phyloP scores from a whole-genome alignment of 1,140 invertebrate species.

The Megalopta genalis region DNA sequence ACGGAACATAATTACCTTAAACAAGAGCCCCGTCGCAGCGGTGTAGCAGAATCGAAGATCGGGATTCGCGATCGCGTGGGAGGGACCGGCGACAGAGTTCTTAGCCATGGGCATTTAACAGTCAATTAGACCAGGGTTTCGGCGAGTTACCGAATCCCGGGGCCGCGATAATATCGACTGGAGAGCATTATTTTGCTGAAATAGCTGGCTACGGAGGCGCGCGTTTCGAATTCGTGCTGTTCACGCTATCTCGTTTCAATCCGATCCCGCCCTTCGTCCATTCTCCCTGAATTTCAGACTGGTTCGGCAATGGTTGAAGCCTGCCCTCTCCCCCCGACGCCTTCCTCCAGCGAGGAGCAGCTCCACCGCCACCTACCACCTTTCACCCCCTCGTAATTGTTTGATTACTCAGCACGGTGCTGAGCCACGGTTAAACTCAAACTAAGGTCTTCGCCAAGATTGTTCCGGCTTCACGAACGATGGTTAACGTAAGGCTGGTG shows the following conservation, averaged over 20 bases:
- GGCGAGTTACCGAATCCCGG: slow-evolving; percentile 68
- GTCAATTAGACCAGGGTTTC: slow-evolving; percentile 75
- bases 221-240: slow-evolving; percentile 62
- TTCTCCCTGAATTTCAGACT: slow-evolving; percentile 43
- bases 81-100: slow-evolving; percentile 54
- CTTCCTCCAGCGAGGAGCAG: too few relatives aligned
- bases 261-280: slow-evolving; percentile 52
- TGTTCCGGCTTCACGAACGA: slow-evolving; percentile 50
- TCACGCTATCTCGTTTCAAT: slow-evolving; percentile 41
- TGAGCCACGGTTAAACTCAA: slow-evolving; percentile 77
- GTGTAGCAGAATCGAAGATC: too few relatives aligned
- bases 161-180: slow-evolving; percentile 76
- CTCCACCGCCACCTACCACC: slow-evolving; percentile 11
- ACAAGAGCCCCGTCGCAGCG: too few relatives aligned
- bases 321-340: slow-evolving; percentile 11
- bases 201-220: slow-evolving; percentile 65
- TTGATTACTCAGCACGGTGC: slow-evolving; percentile 80
- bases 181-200: slow-evolving; percentile 78
- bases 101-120: slow-evolving; percentile 75
- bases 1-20: too few relatives aligned
- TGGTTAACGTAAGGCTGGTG: slow-evolving; percentile 62
- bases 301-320: slow-evolving; percentile 52
- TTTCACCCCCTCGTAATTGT: slow-evolving; percentile 73
- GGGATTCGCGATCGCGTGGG: background rate
- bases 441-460: slow-evolving; percentile 74